A percentile compares a stretch with the other conserved stretches of the same genome.
These are phyloP conservation scores for Euschistus heros DNA, from an alignment of 1,140 invertebrate genomes.

Conservation along the genomic window DNA sequence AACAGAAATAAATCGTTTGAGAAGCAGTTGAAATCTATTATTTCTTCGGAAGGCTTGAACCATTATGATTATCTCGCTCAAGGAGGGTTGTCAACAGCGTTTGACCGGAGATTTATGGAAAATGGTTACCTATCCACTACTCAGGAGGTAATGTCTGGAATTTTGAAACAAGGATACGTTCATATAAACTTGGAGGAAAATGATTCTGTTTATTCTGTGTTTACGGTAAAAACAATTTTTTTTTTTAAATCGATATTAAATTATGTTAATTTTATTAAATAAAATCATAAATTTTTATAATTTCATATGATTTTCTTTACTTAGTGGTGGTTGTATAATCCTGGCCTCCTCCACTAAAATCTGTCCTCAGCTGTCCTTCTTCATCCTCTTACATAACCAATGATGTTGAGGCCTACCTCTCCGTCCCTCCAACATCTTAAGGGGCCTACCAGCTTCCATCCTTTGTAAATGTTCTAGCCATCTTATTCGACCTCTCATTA, in stretches of 20 bases:
- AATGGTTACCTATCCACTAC: slow-evolving; percentile 59
- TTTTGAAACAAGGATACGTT: slow-evolving; percentile 64
- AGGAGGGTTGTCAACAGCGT: slow-evolving; percentile 58
- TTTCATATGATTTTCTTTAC: no score
- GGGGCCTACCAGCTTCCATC: no score
- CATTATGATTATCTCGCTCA: slow-evolving; percentile 38
- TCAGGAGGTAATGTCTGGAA: slow-evolving; percentile 61
- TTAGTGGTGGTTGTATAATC: no score
- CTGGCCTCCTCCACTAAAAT: no score
- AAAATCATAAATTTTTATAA: no score
- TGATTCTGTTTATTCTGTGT: slow-evolving; percentile 39
- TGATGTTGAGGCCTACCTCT: no score
- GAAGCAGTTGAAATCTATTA: slow-evolving; percentile 45
- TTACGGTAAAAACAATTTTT: slow-evolving; percentile 34
- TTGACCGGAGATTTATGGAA: slow-evolving; percentile 47
- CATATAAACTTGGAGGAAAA: slow-evolving; percentile 53
- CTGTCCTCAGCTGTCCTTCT: no score
- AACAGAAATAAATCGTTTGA: slow-evolving; percentile 32
- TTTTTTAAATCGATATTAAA: not conserved
- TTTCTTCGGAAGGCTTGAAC: not conserved
- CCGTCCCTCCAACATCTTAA: no score
- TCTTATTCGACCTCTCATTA: no score
- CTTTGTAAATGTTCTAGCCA: no score
- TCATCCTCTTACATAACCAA: no score
- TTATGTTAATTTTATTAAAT: no score